These are phyloP conservation scores for Tetranychus urticae DNA, from an alignment of 1,140 invertebrate species.

Conservation along the genomic window DNA sequence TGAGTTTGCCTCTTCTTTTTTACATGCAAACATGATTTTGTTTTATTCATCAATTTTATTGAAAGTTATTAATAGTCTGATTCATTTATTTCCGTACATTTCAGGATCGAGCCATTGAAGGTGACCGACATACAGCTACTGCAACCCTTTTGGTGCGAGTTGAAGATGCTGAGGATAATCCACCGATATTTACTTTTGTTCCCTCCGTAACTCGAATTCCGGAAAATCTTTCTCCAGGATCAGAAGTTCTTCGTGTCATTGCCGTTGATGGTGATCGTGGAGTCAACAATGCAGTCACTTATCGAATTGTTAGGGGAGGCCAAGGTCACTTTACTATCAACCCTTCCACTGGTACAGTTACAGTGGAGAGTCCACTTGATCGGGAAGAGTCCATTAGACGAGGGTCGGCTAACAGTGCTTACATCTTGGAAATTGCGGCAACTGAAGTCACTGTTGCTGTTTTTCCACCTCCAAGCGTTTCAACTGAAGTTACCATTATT, in stretches of 20 bases:
- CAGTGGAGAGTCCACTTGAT: slow-evolving; percentile 46
- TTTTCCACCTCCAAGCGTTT: slow-evolving; percentile 40
- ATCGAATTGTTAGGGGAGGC: slow-evolving; percentile 40
- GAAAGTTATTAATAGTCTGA: no score
- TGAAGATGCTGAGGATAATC: slow-evolving; percentile 66
- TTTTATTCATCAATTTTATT: no score
- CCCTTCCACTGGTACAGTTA: slow-evolving; percentile 46
- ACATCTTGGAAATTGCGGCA: slow-evolving; percentile 58
- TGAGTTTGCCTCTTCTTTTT: no score
- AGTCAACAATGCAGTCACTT: slow-evolving; percentile 62
- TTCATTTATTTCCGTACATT: background rate
- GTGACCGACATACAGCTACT: slow-evolving; percentile 43
- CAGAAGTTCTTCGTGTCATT: slow-evolving; percentile 42
- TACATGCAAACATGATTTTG: no score
- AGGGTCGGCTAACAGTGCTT: slow-evolving; percentile 43
- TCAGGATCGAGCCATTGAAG: slow-evolving; percentile 16
- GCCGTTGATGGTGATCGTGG: slow-evolving; percentile 75
- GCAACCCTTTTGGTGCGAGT: slow-evolving; percentile 53
- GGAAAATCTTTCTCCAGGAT: slow-evolving; percentile 54
- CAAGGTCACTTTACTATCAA: slow-evolving; percentile 43
- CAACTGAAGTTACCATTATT: slow-evolving; percentile 72
- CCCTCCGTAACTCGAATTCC: slow-evolving; percentile 60
- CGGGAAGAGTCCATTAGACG: slow-evolving; percentile 29
- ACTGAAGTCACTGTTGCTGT: slow-evolving; percentile 32
- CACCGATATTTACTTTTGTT: slow-evolving; percentile 63